A percentile compares a stretch with the other conserved stretches of the same genome.
These are phyloP conservation scores for Hecatera dysodea DNA, from an alignment of 2,888 invertebrate genomes.

Conservation along the genomic window DNA sequence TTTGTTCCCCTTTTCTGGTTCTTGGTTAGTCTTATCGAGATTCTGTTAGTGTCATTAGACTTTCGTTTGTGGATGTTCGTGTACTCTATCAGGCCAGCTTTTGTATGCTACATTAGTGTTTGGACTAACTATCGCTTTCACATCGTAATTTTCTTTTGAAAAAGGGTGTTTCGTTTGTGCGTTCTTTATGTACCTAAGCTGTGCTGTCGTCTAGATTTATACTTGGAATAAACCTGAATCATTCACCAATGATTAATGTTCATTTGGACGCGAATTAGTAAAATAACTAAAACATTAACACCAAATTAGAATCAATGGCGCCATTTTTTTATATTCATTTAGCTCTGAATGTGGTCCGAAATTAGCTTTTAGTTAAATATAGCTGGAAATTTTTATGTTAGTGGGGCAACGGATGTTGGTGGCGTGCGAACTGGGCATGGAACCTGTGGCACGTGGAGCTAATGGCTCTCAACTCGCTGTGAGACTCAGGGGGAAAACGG, in stretches of 20 bases:
- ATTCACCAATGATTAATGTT: neutral
- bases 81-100: neutral
- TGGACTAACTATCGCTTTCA: neutral
- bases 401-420: conserved; percentile 60
- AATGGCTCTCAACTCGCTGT: conserved; percentile 13
- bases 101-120: neutral
- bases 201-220: neutral
- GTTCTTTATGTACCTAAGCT: neutral
- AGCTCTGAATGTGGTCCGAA: conserved; percentile 27
- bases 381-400: conserved; percentile 42
- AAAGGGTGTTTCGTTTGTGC: neutral
- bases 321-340: conserved; percentile 19
- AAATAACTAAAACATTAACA: conserved; percentile 12
- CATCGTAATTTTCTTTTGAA: neutral
- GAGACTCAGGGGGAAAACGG: neutral
- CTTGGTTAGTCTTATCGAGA: neutral
- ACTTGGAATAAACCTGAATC: neutral
- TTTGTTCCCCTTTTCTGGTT: neutral
- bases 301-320: conserved; percentile 43
- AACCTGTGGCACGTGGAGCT: conserved; percentile 44
- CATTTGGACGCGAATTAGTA: neutral
- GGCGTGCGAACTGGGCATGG: conserved; percentile 59
- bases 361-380: conserved; percentile 43
- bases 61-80: neutral
- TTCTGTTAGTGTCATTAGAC: neutral